These are phyloP conservation scores for Larimichthys polyactis DNA, from an alignment of 2,113 vertebrate genomes.

Conservation along the genomic window DNA sequence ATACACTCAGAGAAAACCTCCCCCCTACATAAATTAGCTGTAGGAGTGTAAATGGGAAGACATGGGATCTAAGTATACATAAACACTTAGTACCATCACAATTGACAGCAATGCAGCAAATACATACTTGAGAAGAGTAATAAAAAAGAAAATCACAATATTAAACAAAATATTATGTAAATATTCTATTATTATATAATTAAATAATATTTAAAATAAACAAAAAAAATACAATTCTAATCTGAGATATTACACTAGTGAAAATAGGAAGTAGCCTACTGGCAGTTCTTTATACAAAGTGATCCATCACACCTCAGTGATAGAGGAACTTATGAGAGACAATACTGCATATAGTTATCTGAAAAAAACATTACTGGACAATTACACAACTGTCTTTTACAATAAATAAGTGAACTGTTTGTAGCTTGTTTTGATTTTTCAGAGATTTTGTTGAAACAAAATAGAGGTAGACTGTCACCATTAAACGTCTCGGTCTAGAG, in stretches of 20 bases:
- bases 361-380: not conserved
- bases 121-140: no score
- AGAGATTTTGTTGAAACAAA: not conserved
- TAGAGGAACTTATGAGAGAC: not conserved
- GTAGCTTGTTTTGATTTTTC: not conserved
- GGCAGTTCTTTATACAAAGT: not conserved
- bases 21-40: no score
- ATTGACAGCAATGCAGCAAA: no score
- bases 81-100: no score
- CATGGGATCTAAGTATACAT: no score
- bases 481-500: not conserved
- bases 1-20: no score
- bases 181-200: no score
- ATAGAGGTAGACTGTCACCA: not conserved
- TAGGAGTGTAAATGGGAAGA: no score
- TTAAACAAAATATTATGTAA: no score
- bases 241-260: not conserved
- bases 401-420: not conserved
- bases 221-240: not conserved
- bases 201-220: no score
- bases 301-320: not conserved
- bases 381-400: not conserved
- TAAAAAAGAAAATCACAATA: not conserved
- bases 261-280: not conserved
- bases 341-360: not conserved